Conservation (phyloP, 2,888 invertebrate genomes). For the Ornithoptera priamus region DNA sequence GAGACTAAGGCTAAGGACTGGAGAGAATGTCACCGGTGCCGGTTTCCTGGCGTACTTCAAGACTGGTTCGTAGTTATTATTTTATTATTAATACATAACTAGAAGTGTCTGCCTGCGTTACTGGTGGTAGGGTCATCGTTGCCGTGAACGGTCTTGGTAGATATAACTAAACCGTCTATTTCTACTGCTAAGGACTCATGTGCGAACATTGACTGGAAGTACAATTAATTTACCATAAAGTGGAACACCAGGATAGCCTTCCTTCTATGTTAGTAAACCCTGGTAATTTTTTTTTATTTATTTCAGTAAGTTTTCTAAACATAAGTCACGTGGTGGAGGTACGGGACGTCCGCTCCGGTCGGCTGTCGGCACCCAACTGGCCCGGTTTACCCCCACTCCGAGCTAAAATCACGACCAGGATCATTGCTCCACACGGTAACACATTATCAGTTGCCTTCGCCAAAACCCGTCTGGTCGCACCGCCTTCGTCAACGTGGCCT, state of each 20-base stretch:
- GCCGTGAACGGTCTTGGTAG: too few relatives aligned
- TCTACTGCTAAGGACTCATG: too few relatives aligned
- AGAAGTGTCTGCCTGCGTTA: too few relatives aligned
- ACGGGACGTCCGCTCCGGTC: constrained; percentile 43
- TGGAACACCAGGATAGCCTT: too few relatives aligned
- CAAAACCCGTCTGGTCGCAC: constrained; percentile 45
- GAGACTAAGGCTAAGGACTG: constrained; percentile 82
- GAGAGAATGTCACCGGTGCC: constrained; percentile 81
- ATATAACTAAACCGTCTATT: too few relatives aligned
- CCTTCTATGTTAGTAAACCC: too few relatives aligned
- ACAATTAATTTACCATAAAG: too few relatives aligned
- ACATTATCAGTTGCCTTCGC: constrained; percentile 57
- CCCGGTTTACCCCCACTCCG: constrained; percentile 54
- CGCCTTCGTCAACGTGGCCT: constrained; percentile 41
- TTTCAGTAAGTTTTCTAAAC: constrained; percentile 61
- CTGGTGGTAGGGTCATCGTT: too few relatives aligned
- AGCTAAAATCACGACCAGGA: constrained; percentile 47
- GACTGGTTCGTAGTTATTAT: constrained; percentile 71
- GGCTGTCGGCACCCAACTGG: constrained; percentile 62
- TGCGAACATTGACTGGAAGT: too few relatives aligned
- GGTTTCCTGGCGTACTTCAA: constrained; percentile 85
- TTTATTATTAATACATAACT: too few relatives aligned
- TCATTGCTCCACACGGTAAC: constrained; percentile 62
- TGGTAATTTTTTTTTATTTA: background rate
- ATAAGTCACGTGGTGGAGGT: constrained; percentile 57